A percentile compares a stretch with the other conserved stretches of the same genome.
Conservation (phyloP, 2,888 invertebrate genomes). For the Lepidonotus clava region DNA sequence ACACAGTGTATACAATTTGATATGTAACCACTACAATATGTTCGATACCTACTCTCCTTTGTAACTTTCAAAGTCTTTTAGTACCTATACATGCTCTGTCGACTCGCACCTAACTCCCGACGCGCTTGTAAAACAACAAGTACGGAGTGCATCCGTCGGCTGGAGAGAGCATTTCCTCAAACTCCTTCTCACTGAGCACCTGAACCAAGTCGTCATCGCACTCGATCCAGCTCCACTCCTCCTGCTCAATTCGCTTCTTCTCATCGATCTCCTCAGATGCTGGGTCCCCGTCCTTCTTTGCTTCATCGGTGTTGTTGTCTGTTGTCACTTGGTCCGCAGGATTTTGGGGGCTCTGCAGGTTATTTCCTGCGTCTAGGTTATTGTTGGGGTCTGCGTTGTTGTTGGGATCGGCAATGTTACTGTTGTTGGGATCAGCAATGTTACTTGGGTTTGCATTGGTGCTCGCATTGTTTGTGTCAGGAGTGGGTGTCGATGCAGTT, state of each 20-base stretch:
- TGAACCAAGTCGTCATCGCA: slow-evolving; percentile 47
- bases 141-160: slow-evolving; percentile 39
- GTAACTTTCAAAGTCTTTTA: too few species aligned
- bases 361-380: slow-evolving; percentile 8
- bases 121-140: slow-evolving; percentile 46
- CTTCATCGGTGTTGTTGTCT: too few species aligned
- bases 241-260: too few species aligned
- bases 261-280: too few species aligned
- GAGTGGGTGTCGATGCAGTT: background rate
- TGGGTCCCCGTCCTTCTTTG: too few species aligned
- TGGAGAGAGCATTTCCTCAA: slow-evolving; percentile 32
- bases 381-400: slow-evolving; percentile 57
- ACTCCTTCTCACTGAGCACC: slow-evolving; percentile 14
- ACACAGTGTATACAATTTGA: too few species aligned
- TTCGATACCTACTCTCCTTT: too few species aligned
- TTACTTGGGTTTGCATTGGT: background rate
- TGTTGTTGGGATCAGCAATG: background rate
- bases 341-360: background rate
- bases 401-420: slow-evolving; percentile 44
- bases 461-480: background rate
- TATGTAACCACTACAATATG: too few species aligned
- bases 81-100: too few species aligned
- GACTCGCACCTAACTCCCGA: too few species aligned
- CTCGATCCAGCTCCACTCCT: slow-evolving; percentile 31
- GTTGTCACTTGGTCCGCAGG: too few species aligned